phyloP scores from a whole-genome alignment of 2,797 vertebrate species.

The Bovichtus diacanthus region DNA sequence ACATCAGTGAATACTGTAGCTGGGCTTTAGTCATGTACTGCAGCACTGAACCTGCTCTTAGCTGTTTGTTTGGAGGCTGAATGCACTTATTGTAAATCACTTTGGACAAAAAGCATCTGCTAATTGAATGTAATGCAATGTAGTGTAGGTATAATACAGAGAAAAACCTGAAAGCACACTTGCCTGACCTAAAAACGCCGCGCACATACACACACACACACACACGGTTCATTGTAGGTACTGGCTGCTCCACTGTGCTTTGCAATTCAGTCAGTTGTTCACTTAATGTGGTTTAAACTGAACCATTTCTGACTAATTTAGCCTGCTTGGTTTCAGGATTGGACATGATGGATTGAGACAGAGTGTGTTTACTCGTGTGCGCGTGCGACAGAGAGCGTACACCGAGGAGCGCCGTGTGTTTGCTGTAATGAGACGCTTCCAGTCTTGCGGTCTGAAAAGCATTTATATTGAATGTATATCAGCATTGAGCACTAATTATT shows the following conservation, averaged over 20 bases:
- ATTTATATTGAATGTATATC: conserved; percentile 9
- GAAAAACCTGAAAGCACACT: background rate
- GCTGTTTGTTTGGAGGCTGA: conserved; percentile 12
- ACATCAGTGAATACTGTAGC: background rate
- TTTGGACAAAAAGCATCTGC: conserved; percentile 4
- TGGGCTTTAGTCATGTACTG: background rate
- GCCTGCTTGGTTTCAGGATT: conserved; percentile 41
- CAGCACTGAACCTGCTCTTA: background rate
- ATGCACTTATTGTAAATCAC: conserved; percentile 10
- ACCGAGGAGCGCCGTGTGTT: background rate
- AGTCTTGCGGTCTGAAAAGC: too few relatives aligned
- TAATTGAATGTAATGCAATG: conserved; percentile 10
- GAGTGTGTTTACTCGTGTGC: conserved; percentile 16
- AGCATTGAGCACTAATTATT: background rate
- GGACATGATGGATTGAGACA: conserved; percentile 57
- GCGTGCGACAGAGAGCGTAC: conserved; percentile 1
- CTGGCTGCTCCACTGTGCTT: conserved; percentile 35
- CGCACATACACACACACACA: conserved; percentile 13
- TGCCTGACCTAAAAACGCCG: conserved; percentile 10
- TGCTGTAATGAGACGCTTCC: background rate
- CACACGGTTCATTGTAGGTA: background rate
- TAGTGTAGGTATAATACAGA: conserved; percentile 6
- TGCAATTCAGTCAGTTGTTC: conserved; percentile 57
- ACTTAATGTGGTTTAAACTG: conserved; percentile 63
- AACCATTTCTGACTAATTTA: conserved; percentile 62